A percentile compares a stretch with the other conserved stretches of the same genome.
phyloP scores from a whole-genome alignment of 2,113 vertebrate species.

The Cheilinus undulatus region DNA sequence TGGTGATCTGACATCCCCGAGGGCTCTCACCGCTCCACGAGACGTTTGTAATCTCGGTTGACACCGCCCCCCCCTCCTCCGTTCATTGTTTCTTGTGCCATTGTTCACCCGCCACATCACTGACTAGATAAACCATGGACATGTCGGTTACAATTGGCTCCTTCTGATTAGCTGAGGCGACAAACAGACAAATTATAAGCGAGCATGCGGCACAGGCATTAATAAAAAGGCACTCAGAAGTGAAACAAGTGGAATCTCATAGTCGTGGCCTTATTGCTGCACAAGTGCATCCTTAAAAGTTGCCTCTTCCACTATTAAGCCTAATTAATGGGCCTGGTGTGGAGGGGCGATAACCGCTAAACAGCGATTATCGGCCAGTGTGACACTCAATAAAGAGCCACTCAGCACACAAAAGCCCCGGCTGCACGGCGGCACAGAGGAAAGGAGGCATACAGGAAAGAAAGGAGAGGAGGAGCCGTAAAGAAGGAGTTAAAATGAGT shows the following conservation, averaged over 20 bases:
- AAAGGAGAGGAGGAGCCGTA: constrained; percentile 15
- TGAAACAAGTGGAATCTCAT: constrained; percentile 70
- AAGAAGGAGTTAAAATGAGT: constrained; percentile 51
- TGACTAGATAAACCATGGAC: constrained; percentile 76
- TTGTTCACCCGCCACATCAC: constrained; percentile 78
- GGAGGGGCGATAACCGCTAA: constrained; percentile 75
- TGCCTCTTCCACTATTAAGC: constrained; percentile 78
- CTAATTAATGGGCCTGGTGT: constrained; percentile 82
- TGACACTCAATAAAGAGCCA: constrained; percentile 77
- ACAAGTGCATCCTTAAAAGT: constrained; percentile 75
- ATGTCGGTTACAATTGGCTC: constrained; percentile 74
- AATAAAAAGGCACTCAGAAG: constrained; percentile 47
- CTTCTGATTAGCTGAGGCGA: constrained; percentile 69
- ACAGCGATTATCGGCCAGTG: constrained; percentile 70
- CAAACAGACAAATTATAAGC: constrained; percentile 39
- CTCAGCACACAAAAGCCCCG: constrained; percentile 68
- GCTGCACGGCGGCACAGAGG: constrained; percentile 36
- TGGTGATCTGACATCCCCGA: constrained; percentile 71
- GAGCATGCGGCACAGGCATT: neutral
- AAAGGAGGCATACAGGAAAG: neutral
- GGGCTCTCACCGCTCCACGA: constrained; percentile 48
- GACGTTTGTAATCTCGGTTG: constrained; percentile 72
- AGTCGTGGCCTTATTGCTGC: constrained; percentile 41
- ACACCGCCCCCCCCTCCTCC: constrained; percentile 53
- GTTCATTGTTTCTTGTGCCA: constrained; percentile 69